Evolutionary conservation across 2,797 vertebrate species (phyloP).

Genomic region (Urophycis tenuis): DNA sequence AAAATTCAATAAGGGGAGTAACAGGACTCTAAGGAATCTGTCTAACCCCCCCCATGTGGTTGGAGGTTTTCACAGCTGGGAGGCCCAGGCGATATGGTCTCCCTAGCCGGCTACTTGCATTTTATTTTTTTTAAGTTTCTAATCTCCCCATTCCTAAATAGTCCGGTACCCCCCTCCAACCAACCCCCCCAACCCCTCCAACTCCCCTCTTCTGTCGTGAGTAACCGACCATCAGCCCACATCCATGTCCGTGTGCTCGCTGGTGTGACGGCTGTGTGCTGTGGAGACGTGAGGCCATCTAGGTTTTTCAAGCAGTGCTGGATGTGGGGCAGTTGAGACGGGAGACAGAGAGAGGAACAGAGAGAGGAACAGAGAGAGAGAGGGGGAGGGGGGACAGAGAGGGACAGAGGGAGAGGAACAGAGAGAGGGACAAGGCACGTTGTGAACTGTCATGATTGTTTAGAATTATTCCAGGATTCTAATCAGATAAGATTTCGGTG

Average conservation of each 20-base stretch:
- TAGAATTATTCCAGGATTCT: constrained; percentile 26
- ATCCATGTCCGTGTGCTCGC: constrained; percentile 6
- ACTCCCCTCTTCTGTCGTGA: constrained; percentile 7
- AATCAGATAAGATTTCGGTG: constrained; percentile 27
- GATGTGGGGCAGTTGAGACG: constrained; percentile 15
- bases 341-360: constrained; percentile 1
- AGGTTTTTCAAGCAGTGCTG: constrained; percentile 44
- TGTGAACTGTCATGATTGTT: constrained; percentile 25
- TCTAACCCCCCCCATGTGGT: constrained; percentile 49
- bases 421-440: not conserved
- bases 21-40: constrained; percentile 52
- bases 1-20: constrained; percentile 60
- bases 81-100: constrained; percentile 28
- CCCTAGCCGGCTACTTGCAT: constrained; percentile 20
- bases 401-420: not conserved
- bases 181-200: too few species aligned
- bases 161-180: not conserved
- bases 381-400: not conserved
- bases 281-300: constrained; percentile 16
- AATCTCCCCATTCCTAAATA: not conserved
- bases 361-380: not conserved
- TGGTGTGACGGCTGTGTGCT: constrained; percentile 17
- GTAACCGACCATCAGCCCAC: constrained; percentile 15
- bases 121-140: not conserved
- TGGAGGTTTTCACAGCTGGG: constrained; percentile 57